Evolutionary conservation across 2,888 invertebrate genomes (phyloP), one percentile per base, ranked within the genome.

Genomic region (Thecophora atra): DNA sequence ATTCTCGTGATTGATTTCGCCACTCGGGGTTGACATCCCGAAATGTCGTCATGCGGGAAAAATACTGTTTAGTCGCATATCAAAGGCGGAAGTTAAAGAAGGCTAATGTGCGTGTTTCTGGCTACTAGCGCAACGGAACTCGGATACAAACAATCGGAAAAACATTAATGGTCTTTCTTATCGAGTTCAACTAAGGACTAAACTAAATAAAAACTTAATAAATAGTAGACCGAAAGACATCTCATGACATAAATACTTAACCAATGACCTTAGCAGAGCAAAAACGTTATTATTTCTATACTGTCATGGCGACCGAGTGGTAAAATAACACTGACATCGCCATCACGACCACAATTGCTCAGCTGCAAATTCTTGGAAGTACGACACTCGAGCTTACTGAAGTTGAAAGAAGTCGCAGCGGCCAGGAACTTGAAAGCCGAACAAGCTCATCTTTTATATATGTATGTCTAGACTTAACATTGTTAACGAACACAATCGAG

Each of bases 141-240:
- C 15, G 44, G 13, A 51, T 69, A 73, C 71, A 73, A 73, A 72
- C 70, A 66, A 72, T 66, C 56, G 67, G 60, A 74, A 72, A 62
- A 63, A 70, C 70, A 74, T 72, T 70, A 70, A 70, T 63, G 72
- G 47, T 44, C 51, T 70, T 56, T 58, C 58, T 54, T 72, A 72
- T 62, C 74, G 56, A 69, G 70, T 64, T 70, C 70, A 66, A 66
- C 47, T 30, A 37, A 37, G 21, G 51, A 47, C 17, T n/a, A 51
- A 7, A 44, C 37, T 19, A 44, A 42, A 21, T 17, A 58, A 26
- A 21, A 37, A 26, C n/a, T 13, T 8, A 17, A 51, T 26, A 51
- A 66, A 52, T 52, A 65, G n/a, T 58, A 58, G 26, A 37, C 15
- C 24, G n/a, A 21, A 26, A 42, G 26, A 3, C 5, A 19, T 7